Conservation (phyloP, 2,888 invertebrate species). For the Melinaea menophilus region DNA sequence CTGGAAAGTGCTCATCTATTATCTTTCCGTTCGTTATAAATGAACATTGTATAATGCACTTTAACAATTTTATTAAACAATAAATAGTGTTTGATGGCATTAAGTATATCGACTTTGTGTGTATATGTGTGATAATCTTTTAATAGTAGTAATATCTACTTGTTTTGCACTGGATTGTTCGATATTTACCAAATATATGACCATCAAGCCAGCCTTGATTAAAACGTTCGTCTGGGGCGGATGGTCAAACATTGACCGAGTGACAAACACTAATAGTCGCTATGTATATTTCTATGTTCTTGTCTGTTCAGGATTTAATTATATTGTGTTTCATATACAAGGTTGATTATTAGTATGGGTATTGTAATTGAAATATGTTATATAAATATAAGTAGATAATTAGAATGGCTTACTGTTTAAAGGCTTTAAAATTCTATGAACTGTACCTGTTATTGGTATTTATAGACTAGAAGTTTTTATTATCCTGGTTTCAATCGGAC, state of each 20-base stretch:
- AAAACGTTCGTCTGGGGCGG: conserved; percentile 19
- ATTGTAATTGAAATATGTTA: too few relatives aligned
- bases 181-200: conserved; percentile 1
- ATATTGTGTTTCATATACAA: too few relatives aligned
- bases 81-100: conserved; percentile 2
- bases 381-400: too few relatives aligned
- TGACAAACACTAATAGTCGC: neutral
- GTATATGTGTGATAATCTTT: neutral
- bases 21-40: conserved; percentile 10
- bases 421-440: too few relatives aligned
- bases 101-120: neutral
- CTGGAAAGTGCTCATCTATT: conserved; percentile 13
- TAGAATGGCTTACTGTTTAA: too few relatives aligned
- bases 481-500: too few relatives aligned
- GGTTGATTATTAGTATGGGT: too few relatives aligned
- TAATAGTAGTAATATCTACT: neutral
- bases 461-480: too few relatives aligned
- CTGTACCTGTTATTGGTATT: too few relatives aligned
- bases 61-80: conserved; percentile 5
- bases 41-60: conserved; percentile 8
- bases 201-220: conserved; percentile 9
- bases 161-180: neutral
- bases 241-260: conserved; percentile 23
- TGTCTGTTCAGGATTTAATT: too few relatives aligned
- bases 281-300: too few relatives aligned